phyloP scores from a whole-genome alignment of 2,888 invertebrate genomes.

The Cheilosia vernalis region DNA sequence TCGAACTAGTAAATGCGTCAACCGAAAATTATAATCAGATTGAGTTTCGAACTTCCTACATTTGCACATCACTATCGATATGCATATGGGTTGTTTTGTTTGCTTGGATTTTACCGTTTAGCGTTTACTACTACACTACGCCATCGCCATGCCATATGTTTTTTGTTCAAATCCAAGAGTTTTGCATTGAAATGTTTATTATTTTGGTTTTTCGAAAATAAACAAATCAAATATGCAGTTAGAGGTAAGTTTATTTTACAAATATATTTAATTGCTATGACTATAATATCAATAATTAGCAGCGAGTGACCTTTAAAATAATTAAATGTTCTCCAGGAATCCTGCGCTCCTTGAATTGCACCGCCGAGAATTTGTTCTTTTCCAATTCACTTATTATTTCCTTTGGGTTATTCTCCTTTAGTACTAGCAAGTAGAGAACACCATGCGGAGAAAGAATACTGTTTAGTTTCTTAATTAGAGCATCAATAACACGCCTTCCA shows the following conservation, averaged over 20 bases:
- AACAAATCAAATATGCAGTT: neutral
- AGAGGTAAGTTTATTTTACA: constrained; percentile 13
- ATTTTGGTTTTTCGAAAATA: neutral
- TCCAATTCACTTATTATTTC: constrained; percentile 87
- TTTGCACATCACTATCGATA: too few species aligned
- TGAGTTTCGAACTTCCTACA: too few species aligned
- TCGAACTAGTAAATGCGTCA: too few species aligned
- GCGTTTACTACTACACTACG: too few species aligned
- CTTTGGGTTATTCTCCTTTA: constrained; percentile 94
- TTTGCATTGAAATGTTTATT: neutral
- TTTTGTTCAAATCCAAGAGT: neutral
- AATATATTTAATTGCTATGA: constrained; percentile 30
- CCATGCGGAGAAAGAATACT: constrained; percentile 89
- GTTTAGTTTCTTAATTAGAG: constrained; percentile 88
- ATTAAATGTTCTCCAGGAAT: constrained; percentile 94
- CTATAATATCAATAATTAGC: constrained; percentile 29
- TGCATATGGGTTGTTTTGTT: too few species aligned
- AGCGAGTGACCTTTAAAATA: constrained; percentile 88
- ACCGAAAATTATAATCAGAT: too few species aligned
- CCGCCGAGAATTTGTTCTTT: constrained; percentile 85
- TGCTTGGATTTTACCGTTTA: too few species aligned
- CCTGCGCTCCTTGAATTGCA: constrained; percentile 88
- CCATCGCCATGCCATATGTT: too few species aligned
- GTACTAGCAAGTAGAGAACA: constrained; percentile 93
- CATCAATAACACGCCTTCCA: constrained; percentile 91